Evolutionary conservation across 92 coral and sea anemone genomes (phyloP).

Genomic region (Umimayanthus chanpuru): DNA sequence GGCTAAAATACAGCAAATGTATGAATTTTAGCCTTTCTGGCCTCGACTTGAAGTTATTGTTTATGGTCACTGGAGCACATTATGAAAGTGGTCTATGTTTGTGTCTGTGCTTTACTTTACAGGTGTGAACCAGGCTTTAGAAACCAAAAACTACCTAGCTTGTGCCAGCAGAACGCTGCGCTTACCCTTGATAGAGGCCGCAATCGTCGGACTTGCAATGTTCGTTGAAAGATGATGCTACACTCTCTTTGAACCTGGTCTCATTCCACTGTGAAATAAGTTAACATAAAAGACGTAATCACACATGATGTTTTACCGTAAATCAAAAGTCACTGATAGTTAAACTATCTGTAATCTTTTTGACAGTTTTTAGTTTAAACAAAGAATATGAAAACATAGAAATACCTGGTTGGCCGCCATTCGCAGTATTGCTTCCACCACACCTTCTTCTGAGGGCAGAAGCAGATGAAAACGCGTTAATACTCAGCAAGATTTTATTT

Average conservation of each 20-base stretch:
- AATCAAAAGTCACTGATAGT: neutral
- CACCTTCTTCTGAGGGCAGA: neutral
- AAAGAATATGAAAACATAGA: neutral
- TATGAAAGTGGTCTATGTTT: too few species aligned
- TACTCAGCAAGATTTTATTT: neutral
- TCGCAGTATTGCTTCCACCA: constrained; percentile 20
- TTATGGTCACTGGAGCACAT: too few species aligned
- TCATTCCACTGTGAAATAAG: constrained; percentile 22
- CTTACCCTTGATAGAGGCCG: neutral
- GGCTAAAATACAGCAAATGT: too few species aligned
- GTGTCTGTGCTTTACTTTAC: too few species aligned
- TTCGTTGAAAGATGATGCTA: constrained; percentile 14
- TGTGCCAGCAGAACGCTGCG: neutral
- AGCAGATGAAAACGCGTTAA: neutral
- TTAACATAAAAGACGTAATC: neutral
- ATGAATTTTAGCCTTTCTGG: too few species aligned
- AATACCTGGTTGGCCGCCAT: constrained; percentile 25
- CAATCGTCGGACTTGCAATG: neutral
- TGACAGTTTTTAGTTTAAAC: neutral
- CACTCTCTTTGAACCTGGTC: constrained; percentile 4
- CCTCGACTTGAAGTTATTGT: too few species aligned
- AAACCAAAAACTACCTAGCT: neutral
- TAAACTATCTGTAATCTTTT: neutral
- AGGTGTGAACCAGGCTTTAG: neutral
- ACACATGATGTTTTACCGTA: neutral